Conservation (phyloP, 92 coral and sea anemone genomes). For the Palythoa grandiflora region DNA sequence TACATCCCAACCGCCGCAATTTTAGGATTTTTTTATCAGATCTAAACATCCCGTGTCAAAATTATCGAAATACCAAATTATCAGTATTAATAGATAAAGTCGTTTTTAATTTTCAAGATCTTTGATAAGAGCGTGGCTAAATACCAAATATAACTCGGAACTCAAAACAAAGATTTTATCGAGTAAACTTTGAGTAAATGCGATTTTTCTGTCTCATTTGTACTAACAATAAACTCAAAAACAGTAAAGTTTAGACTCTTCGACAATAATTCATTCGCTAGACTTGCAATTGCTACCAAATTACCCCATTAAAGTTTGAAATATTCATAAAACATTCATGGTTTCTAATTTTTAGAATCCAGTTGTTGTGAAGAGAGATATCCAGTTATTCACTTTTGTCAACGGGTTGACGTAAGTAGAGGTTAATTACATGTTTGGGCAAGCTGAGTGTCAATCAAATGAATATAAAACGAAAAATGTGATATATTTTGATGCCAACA, state of each 20-base stretch:
- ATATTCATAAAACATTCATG: slow-evolving; percentile 29
- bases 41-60: no score
- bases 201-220: slow-evolving; percentile 12
- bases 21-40: no score
- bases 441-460: slow-evolving; percentile 29
- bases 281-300: neutral
- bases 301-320: slow-evolving; percentile 5
- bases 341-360: neutral
- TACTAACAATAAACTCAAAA: neutral
- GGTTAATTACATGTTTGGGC: slow-evolving; percentile 1
- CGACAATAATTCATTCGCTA: neutral
- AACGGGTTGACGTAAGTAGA: neutral
- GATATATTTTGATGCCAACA: no score
- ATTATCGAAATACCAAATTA: no score
- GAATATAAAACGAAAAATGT: neutral
- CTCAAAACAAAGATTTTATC: slow-evolving; percentile 42
- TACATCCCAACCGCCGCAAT: no score
- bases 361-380: neutral
- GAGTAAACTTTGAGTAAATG: slow-evolving; percentile 11
- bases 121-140: no score
- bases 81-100: no score
- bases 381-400: slow-evolving; percentile 1
- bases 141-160: neutral
- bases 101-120: no score
- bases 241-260: neutral